phyloP scores from a whole-genome alignment of 1,140 invertebrate species.

The Eurytemora carolleeae region DNA sequence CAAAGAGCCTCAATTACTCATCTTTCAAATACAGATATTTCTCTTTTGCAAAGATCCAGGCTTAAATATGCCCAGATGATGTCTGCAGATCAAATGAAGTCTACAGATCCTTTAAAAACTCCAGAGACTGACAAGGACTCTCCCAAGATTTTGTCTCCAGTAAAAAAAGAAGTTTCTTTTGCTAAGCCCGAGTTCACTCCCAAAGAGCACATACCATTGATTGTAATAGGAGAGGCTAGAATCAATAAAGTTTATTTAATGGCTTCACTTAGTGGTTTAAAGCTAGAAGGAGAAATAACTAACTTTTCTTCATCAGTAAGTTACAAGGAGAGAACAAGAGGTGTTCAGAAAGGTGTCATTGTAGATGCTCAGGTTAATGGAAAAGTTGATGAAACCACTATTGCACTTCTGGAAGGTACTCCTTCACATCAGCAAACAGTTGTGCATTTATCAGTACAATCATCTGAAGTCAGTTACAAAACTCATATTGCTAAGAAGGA shows the following conservation, averaged over 20 bases:
- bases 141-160: conserved; percentile 7
- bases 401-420: conserved; percentile 69
- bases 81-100: neutral
- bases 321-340: conserved; percentile 51
- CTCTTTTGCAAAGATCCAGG: conserved; percentile 32
- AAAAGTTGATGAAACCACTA: conserved; percentile 73
- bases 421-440: conserved; percentile 66
- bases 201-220: conserved; percentile 31
- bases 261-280: conserved; percentile 75
- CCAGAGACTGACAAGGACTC: neutral
- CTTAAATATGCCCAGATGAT: conserved; percentile 29
- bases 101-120: conserved; percentile 9
- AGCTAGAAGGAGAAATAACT: conserved; percentile 69
- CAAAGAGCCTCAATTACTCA: conserved; percentile 12
- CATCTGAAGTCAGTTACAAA: conserved; percentile 74
- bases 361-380: conserved; percentile 71
- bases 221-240: conserved; percentile 68
- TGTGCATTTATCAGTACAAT: conserved; percentile 43
- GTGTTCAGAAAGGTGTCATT: conserved; percentile 29
- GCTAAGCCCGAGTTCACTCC: conserved; percentile 25
- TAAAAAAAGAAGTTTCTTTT: conserved; percentile 15
- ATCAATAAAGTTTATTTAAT: conserved; percentile 66
- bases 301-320: conserved; percentile 53
- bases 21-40: conserved; percentile 24
- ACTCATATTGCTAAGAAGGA: conserved; percentile 27